phyloP scores from a whole-genome alignment of 1,140 invertebrate species.

The Charaxes varanes region DNA sequence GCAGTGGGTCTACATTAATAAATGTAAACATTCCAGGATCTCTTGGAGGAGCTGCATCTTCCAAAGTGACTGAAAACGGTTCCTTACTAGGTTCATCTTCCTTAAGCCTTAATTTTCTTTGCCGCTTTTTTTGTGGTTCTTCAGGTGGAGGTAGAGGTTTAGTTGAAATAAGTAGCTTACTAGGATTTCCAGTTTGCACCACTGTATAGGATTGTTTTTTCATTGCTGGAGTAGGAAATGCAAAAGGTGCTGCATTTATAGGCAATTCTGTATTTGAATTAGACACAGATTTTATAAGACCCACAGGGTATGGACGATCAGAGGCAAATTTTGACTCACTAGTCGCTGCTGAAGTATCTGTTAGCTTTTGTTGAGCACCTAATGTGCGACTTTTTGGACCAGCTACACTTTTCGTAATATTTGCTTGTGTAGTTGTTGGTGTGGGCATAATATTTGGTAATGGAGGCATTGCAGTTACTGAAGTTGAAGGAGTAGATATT shows the following conservation, averaged over 20 bases:
- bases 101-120: constrained; percentile 26
- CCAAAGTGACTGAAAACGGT: constrained; percentile 44
- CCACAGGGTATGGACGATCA: too few relatives aligned
- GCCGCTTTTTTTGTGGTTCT: constrained; percentile 36
- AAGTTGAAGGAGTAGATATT: too few relatives aligned
- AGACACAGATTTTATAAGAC: too few relatives aligned
- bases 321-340: too few relatives aligned
- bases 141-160: constrained; percentile 35
- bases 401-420: background rate
- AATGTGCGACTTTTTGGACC: background rate
- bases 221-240: constrained; percentile 48
- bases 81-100: constrained; percentile 19
- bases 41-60: constrained; percentile 35
- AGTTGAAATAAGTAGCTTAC: constrained; percentile 58
- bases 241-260: background rate
- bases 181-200: constrained; percentile 61
- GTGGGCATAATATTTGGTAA: too few relatives aligned
- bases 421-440: too few relatives aligned
- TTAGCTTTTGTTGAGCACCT: background rate
- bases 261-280: background rate
- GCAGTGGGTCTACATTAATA: constrained; percentile 59
- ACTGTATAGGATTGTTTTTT: constrained; percentile 62
- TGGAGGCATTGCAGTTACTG: too few relatives aligned
- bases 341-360: background rate
- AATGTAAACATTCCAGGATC: constrained; percentile 57